Conservation (phyloP, 2,888 invertebrate genomes). For the Amphimallon solstitiale region DNA sequence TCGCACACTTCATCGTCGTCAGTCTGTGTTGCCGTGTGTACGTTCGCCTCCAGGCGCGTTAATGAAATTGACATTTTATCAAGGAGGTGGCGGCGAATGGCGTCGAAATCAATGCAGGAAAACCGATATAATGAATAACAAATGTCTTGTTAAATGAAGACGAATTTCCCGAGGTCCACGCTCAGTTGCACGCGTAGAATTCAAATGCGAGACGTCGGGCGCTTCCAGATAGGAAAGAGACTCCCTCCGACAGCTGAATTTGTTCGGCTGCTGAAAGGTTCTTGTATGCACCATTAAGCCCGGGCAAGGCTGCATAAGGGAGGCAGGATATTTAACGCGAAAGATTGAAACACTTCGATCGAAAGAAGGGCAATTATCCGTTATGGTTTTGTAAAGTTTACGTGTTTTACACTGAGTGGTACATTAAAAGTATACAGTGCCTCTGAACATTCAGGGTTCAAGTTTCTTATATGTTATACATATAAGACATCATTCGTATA, state of each 20-base stretch:
- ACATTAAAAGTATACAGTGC: too few relatives aligned
- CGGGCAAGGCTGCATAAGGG: too few relatives aligned
- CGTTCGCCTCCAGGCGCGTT: constrained; percentile 39
- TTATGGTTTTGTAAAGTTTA: too few relatives aligned
- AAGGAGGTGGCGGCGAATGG: constrained; percentile 22
- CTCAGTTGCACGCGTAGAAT: constrained; percentile 22
- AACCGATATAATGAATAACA: constrained; percentile 62
- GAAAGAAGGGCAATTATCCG: too few relatives aligned
- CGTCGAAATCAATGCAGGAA: constrained; percentile 40
- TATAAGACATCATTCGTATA: too few relatives aligned
- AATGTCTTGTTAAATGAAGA: constrained; percentile 60
- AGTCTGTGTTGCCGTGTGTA: background rate
- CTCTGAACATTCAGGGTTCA: too few relatives aligned
- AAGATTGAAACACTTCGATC: background rate
- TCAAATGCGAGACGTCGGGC: constrained; percentile 12
- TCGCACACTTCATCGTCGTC: background rate
- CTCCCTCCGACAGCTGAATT: background rate
- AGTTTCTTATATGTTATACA: too few relatives aligned
- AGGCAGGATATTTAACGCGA: background rate
- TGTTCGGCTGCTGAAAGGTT: constrained; percentile 25
- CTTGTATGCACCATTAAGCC: constrained; percentile 20
- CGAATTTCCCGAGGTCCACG: constrained; percentile 50
- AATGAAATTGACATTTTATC: constrained; percentile 39
- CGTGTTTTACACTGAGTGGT: too few relatives aligned
- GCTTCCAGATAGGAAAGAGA: background rate